Percentiles rank a stretch among this genome's conserved stretches.
Conservation (phyloP, 2,113 vertebrate species). For the Anas platyrhynchos region DNA sequence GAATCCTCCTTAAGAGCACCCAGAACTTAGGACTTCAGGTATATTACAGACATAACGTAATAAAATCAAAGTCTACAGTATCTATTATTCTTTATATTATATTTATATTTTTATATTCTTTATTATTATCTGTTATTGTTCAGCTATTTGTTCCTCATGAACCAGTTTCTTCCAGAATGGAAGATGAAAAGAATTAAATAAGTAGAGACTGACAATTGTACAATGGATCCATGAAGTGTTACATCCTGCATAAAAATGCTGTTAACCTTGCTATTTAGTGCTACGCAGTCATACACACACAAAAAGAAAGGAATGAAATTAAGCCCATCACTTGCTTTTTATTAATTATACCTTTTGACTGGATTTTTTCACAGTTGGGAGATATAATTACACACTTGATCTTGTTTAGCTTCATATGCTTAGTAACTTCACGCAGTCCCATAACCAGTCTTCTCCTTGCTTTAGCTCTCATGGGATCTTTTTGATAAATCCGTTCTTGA, state of each 20-base stretch:
- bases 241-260: neutral
- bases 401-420: conserved; percentile 97
- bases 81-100: neutral
- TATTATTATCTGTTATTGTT: neutral
- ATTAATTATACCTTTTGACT: conserved; percentile 89
- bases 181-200: neutral
- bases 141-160: neutral
- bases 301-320: neutral
- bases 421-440: conserved; percentile 96
- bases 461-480: conserved; percentile 94
- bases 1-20: neutral
- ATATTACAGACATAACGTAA: neutral
- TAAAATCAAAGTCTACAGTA: neutral
- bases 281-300: neutral
- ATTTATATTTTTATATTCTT: too few relatives aligned
- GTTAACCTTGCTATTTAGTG: neutral
- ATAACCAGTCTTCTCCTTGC: conserved; percentile 93
- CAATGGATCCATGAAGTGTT: neutral
- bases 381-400: conserved; percentile 98
- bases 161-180: fast-evolving
- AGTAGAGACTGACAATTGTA: neutral
- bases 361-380: conserved; percentile 98
- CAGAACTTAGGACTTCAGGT: neutral
- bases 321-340: neutral
- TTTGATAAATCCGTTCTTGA: conserved; percentile 95